phyloP scores from a whole-genome alignment of 2,797 vertebrate species.

The Champsocephalus gunnari region DNA sequence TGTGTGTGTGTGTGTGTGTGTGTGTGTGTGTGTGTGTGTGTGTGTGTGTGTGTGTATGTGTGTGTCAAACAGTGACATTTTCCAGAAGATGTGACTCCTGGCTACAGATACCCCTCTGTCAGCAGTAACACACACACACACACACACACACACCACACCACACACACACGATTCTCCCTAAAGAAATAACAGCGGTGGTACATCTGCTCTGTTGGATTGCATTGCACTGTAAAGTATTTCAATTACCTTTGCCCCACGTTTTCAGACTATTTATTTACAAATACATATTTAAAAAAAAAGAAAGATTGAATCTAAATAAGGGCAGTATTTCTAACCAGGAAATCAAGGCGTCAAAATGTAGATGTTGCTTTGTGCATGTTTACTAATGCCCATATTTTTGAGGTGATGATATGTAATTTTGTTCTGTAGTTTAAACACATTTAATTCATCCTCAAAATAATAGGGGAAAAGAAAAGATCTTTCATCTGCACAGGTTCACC shows the following conservation, averaged over 20 bases:
- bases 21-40: too few species aligned
- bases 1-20: too few species aligned
- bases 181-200: background rate
- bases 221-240: background rate
- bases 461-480: too few species aligned
- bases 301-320: background rate
- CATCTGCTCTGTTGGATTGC: background rate
- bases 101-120: conserved; percentile 39
- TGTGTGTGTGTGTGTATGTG: too few species aligned
- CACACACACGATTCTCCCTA: background rate
- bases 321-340: background rate
- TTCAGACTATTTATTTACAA: background rate
- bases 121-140: conserved; percentile 32
- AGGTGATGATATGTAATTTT: too few species aligned
- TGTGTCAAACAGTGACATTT: conserved; percentile 28
- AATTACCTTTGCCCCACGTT: background rate
- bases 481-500: too few species aligned
- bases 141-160: too few species aligned
- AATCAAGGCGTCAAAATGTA: background rate
- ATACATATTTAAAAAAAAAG: background rate
- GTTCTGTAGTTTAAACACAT: too few species aligned
- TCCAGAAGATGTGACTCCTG: conserved; percentile 39
- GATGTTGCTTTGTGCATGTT: background rate
- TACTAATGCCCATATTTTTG: too few species aligned
- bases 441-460: too few species aligned